Evolutionary conservation across 2,797 vertebrate species (phyloP).

Genomic region (Martes flavigula): DNA sequence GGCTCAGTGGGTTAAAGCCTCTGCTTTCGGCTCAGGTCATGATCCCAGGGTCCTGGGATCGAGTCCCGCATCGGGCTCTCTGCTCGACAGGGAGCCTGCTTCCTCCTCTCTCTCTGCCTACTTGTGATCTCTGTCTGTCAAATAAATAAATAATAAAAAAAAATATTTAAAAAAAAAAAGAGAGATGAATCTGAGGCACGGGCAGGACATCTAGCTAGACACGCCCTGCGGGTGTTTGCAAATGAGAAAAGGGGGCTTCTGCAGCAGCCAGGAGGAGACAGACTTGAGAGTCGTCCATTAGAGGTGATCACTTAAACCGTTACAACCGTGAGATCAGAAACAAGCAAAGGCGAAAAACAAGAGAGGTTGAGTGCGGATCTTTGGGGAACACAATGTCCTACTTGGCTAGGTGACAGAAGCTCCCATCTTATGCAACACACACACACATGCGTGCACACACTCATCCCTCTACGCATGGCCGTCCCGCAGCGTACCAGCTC

Average conservation of each 20-base stretch:
- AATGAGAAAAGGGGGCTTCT: background rate
- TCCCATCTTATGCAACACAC: background rate
- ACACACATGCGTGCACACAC: background rate
- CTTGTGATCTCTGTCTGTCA: no score
- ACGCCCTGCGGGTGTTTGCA: background rate
- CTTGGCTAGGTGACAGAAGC: background rate
- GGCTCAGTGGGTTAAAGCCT: no score
- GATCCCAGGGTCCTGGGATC: no score
- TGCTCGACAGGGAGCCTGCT: no score
- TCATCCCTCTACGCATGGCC: background rate
- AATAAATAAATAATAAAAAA: no score
- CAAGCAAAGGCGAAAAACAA: rapidly evolving
- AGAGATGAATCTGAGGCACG: background rate
- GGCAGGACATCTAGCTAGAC: background rate
- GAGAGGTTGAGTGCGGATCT: no score
- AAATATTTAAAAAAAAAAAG: no score
- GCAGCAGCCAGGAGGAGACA: rapidly evolving
- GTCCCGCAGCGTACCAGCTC: background rate
- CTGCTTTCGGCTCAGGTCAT: no score
- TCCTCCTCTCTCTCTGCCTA: no score
- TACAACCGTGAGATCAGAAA: background rate
- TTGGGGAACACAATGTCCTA: background rate
- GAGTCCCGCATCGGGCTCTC: no score
- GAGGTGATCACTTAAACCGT: background rate
- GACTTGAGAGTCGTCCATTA: background rate